Base-by-base conservation (phyloP, 2,888 invertebrate species). In the Harmothoe impar region DNA sequence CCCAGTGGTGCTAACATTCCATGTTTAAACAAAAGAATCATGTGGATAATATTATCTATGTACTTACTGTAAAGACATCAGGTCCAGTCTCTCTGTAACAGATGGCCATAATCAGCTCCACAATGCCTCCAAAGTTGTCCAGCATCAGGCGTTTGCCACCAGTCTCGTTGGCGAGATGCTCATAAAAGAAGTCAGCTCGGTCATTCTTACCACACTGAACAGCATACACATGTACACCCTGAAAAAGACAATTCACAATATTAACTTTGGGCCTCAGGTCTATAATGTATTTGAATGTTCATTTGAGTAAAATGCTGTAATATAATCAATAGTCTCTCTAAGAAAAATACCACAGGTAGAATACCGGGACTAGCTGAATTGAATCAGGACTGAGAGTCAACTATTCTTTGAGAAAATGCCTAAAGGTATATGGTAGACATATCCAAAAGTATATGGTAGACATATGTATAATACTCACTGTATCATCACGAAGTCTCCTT, bases 61-160 rank as follows among this genome's bases (percentile, higher is more conserved):
- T 86, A 54, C 86, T 86, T 92, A 94, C 94, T 92, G 91, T 90
- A 12, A 94, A 92, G 68, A 93, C 93, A 17, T 94, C 94, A 5
- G 93, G 93, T 0, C 94, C 94, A 29, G 93, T 91, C 89, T 95
- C 95, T 85, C 94, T 91, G 93, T 95, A 95, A 91, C 94, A 94
- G 62, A 95, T 95, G 20, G 94, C 95, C 95, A 95, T 95, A 78
- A 95, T 93, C 91, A 94, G 93, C 86, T 94, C 94, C 91, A 94
- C 93, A 31, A 95, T 93, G 88, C 94, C 93, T 52, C 92, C 91
- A 89, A 95, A 94, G 77, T 95, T 91, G 17, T 93, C 93, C 62
- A 95, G 92, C 84, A 93, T 93, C 0, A 95, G 93, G 90, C 94
- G 94, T 56, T 93, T 93, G n/a, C 95, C 95, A n/a, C 92, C 91